These are phyloP conservation scores for Lucinisca nassula DNA, from an alignment of 2,888 invertebrate genomes.

Conservation along the genomic window DNA sequence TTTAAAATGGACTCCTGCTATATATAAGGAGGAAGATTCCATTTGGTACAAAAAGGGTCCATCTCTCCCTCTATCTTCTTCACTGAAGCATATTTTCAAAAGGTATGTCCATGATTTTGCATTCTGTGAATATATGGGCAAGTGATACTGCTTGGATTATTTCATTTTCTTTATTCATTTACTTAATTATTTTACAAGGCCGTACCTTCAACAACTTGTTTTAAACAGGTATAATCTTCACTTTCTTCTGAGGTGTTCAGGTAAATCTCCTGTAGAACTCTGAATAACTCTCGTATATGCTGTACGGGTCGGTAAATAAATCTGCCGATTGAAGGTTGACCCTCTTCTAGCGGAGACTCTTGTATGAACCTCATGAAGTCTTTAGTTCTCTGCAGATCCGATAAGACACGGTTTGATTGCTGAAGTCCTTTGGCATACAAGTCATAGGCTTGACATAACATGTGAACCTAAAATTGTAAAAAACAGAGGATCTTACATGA, in stretches of 20 bases:
- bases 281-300: conserved; percentile 83
- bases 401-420: conserved; percentile 77
- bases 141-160: too few species aligned
- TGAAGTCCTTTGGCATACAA: conserved; percentile 84
- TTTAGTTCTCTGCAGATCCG: conserved; percentile 75
- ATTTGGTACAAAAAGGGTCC: too few species aligned
- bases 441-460: conserved; percentile 85
- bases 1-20: too few species aligned
- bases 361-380: conserved; percentile 83
- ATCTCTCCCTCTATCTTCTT: too few species aligned
- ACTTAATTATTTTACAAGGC: too few species aligned
- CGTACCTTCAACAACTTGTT: conserved; percentile 83
- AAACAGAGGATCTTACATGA: too few species aligned
- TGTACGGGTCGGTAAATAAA: conserved; percentile 82
- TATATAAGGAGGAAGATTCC: too few species aligned
- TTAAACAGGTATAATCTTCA: conserved; percentile 79
- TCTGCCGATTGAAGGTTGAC: conserved; percentile 80
- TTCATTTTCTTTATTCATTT: too few species aligned
- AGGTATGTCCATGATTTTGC: too few species aligned
- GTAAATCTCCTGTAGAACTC: conserved; percentile 80
- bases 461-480: conserved; percentile 75
- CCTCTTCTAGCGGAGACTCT: conserved; percentile 72
- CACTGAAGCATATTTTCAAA: too few species aligned
- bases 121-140: too few species aligned
- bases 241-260: conserved; percentile 74